These are phyloP conservation scores for Malurus leucopterus DNA, from an alignment of 2,797 vertebrate genomes.

Conservation along the genomic window DNA sequence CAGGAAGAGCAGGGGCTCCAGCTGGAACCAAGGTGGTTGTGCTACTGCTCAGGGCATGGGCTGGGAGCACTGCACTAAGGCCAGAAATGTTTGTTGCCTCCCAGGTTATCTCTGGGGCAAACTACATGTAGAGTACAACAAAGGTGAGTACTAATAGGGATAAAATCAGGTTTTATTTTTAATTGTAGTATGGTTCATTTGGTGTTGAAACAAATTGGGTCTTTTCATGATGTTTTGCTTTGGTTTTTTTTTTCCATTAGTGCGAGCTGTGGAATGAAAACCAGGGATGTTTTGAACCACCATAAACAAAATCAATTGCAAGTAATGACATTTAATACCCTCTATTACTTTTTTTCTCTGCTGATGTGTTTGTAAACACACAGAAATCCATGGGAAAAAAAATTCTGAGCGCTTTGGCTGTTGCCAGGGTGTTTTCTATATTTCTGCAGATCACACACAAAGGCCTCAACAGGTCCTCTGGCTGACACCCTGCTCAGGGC, in stretches of 20 bases:
- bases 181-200: not conserved
- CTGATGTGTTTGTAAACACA: not conserved
- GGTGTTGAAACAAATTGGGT: not conserved
- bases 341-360: not conserved
- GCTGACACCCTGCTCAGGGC: not conserved
- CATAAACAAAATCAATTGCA: not conserved
- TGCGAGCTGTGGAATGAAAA: not conserved
- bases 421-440: not conserved
- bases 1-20: not conserved
- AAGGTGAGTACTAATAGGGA: not conserved
- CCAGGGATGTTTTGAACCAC: not conserved
- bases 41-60: not conserved
- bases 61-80: not conserved
- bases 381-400: not conserved
- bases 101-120: not conserved
- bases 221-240: not conserved
- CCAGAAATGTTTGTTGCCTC: not conserved
- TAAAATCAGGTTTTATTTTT: not conserved
- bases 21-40: not conserved
- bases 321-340: not conserved
- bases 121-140: not conserved
- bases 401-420: not conserved
- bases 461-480: not conserved
- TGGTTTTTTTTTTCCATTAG: accelerated
- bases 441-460: not conserved